phyloP scores from a whole-genome alignment of 2,888 invertebrate species.

The Urechis unicinctus region DNA sequence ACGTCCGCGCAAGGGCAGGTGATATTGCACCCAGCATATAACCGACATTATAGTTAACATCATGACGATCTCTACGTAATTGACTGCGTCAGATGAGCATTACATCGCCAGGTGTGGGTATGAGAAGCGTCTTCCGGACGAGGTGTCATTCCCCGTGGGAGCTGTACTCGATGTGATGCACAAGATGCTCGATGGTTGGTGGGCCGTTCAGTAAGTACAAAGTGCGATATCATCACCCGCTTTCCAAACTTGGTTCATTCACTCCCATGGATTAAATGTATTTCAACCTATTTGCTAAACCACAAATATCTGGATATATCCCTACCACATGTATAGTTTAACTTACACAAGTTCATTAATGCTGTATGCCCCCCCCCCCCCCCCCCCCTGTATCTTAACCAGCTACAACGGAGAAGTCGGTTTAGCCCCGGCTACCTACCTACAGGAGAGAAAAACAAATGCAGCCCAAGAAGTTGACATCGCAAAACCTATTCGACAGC shows the following conservation, averaged over 20 bases:
- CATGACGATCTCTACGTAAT: too few relatives aligned
- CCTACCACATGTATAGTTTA: not conserved
- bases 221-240: not conserved
- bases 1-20: too few relatives aligned
- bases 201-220: conserved; percentile 11
- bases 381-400: not conserved
- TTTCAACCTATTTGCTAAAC: not conserved
- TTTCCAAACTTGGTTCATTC: too few relatives aligned
- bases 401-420: conserved; percentile 13
- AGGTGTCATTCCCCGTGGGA: conserved; percentile 7
- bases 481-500: not conserved
- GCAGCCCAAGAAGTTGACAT: not conserved
- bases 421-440: conserved; percentile 13
- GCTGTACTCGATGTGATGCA: conserved; percentile 15
- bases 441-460: not conserved
- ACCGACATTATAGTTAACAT: too few relatives aligned
- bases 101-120: conserved; percentile 10
- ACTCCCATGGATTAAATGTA: too few relatives aligned
- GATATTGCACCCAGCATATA: too few relatives aligned
- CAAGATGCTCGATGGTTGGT: conserved; percentile 17
- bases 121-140: conserved; percentile 9
- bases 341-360: not conserved
- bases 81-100: conserved; percentile 11
- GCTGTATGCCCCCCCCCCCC: not conserved
- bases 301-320: not conserved